Evolutionary conservation across 2,888 invertebrate genomes (phyloP), one percentile per base, ranked within the genome.

Genomic region (Drosophila anceps): DNA sequence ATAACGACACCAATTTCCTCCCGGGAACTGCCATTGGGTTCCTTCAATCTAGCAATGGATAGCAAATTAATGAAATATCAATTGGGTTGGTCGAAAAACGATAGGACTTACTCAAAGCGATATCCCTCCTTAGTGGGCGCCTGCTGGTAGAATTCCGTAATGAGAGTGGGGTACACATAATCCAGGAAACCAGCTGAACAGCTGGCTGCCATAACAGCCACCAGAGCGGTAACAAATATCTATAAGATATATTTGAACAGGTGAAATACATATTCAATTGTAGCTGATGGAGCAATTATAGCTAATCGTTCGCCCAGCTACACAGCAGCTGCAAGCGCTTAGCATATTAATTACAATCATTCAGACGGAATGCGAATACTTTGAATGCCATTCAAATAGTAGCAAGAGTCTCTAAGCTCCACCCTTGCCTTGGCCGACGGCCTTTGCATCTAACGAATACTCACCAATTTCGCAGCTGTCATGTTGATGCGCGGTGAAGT

Each of bases 1-100:
- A 92, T 79, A 18, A 93, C 80, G 51, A 93, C 79, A 67, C 92
- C 92, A 24, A 91, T 84, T 81, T 93, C 93, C 73, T 92, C 92
- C 29, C 93, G 93, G 44, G 81, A 88, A 72, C 91, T 90, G 69
- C 92, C 92, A 89, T 93, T 91, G 12, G 89, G 87, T n/a, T 92
- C 92, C 58, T 91, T 86, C 37, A 88, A 83, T 8, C 92, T 92
- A 12, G 37, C 35, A 27, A 33, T 12, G 0, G n/a, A 9, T 18
- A 6, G 3, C 1, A 37, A 20, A 0, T 76, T 2, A 15, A 3
- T 51, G 9, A 12, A 2, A 15, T 27, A 27, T 20, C 46, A n/a
- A 31, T 20, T 51, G 7, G 24, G 0, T 7, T 13, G 4, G 0
- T 9, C 1, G 6, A 9, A 6, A 4, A 9, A 3, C n/a, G 72